phyloP scores from a whole-genome alignment of 2,888 invertebrate genomes.

The Herminia tarsipennalis region DNA sequence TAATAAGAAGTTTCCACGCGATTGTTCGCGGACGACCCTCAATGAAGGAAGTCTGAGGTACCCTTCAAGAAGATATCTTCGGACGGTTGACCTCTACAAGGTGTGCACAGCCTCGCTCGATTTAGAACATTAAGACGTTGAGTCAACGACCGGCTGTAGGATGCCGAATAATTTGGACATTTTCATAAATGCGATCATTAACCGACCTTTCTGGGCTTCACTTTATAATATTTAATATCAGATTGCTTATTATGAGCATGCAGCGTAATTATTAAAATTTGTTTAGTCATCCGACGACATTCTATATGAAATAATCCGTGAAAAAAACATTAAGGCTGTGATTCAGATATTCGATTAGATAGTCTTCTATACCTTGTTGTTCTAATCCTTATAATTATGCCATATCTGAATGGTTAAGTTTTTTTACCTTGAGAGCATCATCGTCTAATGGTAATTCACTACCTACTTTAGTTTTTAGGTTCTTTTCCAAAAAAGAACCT shows the following conservation, averaged over 20 bases:
- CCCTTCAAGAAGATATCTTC: constrained; percentile 32
- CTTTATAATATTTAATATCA: constrained; percentile 58
- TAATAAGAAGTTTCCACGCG: constrained; percentile 52
- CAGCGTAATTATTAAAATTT: constrained; percentile 45
- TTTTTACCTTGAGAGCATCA: too few species aligned
- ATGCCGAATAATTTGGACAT: constrained; percentile 63
- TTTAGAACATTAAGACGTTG: constrained; percentile 55
- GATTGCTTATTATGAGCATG: constrained; percentile 52
- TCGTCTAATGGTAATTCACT: too few species aligned
- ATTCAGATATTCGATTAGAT: too few species aligned
- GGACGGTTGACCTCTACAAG: constrained; percentile 33
- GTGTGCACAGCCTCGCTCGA: constrained; percentile 41
- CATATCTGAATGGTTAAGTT: too few species aligned
- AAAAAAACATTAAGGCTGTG: too few species aligned
- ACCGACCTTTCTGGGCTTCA: constrained; percentile 63
- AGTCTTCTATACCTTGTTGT: too few species aligned
- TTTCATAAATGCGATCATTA: constrained; percentile 69
- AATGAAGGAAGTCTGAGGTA: constrained; percentile 34
- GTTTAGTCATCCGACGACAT: constrained; percentile 9
- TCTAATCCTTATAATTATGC: too few species aligned
- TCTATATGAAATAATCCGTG: constrained; percentile 5
- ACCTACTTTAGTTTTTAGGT: too few species aligned
- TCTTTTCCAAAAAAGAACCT: too few species aligned
- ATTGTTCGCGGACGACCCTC: constrained; percentile 37
- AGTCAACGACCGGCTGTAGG: constrained; percentile 61